Evolutionary conservation across 2,113 vertebrate species (phyloP).

Genomic region (Anas platyrhynchos): DNA sequence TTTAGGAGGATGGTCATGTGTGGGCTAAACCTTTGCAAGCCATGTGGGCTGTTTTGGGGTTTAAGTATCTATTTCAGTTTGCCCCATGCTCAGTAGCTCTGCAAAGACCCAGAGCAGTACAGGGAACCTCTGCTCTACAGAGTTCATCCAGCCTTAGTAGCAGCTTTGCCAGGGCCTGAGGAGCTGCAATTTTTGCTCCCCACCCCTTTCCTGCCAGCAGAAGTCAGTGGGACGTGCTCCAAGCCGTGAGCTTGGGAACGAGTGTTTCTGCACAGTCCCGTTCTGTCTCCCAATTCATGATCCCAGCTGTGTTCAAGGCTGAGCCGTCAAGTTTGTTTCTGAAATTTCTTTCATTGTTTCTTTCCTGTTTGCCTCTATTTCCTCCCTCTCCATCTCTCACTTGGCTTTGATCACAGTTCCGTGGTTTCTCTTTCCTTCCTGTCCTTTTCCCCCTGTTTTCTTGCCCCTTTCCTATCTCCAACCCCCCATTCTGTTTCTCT

Average conservation of each 20-base stretch:
- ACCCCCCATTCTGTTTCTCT: background rate
- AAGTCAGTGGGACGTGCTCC: background rate
- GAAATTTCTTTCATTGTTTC: slow-evolving; percentile 18
- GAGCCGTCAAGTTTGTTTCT: slow-evolving; percentile 6
- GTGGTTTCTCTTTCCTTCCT: slow-evolving; percentile 45
- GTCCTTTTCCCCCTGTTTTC: background rate
- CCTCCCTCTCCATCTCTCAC: background rate
- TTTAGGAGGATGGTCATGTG: background rate
- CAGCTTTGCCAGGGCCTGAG: background rate
- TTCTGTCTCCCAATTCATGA: background rate
- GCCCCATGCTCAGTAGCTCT: background rate
- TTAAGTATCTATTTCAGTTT: background rate
- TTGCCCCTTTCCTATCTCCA: background rate
- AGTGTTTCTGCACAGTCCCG: background rate
- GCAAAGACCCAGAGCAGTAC: background rate
- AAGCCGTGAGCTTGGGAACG: background rate
- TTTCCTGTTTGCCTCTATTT: slow-evolving; percentile 47
- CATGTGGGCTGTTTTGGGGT: background rate
- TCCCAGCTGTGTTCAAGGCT: background rate
- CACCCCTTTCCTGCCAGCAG: background rate
- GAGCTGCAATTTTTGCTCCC: background rate
- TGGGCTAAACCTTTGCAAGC: background rate
- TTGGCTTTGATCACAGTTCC: slow-evolving; percentile 35
- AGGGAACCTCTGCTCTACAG: background rate
- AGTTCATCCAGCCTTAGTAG: background rate